These are phyloP conservation scores for Pachypanchax playfairii DNA, from an alignment of 2,113 vertebrate species.

Conservation along the genomic window DNA sequence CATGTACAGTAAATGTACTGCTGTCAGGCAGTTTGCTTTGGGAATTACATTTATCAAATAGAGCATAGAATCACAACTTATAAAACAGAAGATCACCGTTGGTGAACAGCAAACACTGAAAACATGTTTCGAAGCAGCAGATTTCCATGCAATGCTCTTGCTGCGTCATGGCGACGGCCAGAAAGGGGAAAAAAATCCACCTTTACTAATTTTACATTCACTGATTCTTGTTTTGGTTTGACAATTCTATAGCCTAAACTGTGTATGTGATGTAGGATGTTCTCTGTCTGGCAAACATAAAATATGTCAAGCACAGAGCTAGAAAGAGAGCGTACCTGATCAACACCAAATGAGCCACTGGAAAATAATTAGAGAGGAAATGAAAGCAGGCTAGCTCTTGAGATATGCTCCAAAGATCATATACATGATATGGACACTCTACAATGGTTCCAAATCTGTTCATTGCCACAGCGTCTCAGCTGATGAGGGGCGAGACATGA, in stretches of 20 bases:
- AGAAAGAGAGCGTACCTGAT: constrained; percentile 43
- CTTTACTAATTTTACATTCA: too few relatives aligned
- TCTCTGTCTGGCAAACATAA: background rate
- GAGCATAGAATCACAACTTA: constrained; percentile 20
- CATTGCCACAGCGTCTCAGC: background rate
- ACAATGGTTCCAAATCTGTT: constrained; percentile 43
- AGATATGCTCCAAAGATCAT: constrained; percentile 51
- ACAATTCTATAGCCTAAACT: background rate
- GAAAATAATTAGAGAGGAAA: constrained; percentile 62
- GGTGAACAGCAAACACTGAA: constrained; percentile 5
- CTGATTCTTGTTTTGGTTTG: background rate
- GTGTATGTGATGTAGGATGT: accelerated
- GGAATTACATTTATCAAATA: constrained; percentile 28
- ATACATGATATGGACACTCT: constrained; percentile 30
- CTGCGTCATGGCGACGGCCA: background rate
- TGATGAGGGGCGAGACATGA: constrained; percentile 46
- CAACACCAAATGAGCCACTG: background rate
- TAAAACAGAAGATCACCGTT: constrained; percentile 3
- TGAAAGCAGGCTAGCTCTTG: constrained; percentile 56
- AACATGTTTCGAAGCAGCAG: too few relatives aligned
- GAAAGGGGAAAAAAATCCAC: background rate
- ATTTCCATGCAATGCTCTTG: background rate
- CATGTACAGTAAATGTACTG: constrained; percentile 21
- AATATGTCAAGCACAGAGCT: constrained; percentile 22
- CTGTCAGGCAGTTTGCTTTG: constrained; percentile 3